Base-by-base conservation (phyloP, 2,113 vertebrate genomes). In the Monopterus albus region DNA sequence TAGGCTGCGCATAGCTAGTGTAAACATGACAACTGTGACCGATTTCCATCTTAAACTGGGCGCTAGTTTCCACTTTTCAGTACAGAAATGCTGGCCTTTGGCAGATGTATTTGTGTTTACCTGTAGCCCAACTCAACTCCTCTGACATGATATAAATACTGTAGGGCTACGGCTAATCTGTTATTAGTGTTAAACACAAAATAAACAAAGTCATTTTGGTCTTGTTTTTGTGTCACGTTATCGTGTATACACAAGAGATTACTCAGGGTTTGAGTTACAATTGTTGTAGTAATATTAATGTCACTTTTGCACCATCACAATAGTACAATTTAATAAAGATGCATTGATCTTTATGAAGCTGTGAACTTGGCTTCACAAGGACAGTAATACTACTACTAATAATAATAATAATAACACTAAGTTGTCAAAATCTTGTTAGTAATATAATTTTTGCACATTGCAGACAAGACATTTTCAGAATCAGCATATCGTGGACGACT, bases 1-100 rank as follows among this genome's bases (percentile, higher is more conserved):
- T n/a, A n/a, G n/a, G n/a, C n/a, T 3, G 13, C n/a, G 21, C 46
- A 11, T 5, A 21, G 38, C 47, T 6, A 33, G 2, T 80, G 64
- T 57, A 65, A 60, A 64, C 59, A 78, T 57, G 39, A 8, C 7
- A 58, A 40, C 47, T 29, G 21, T 31, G 20, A 23, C 26, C 33
- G 9, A 21, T 15, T 6, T 3, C 33, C 25, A n/a, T 25, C 1
- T 0, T 5, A 0, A 52, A 62, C 49, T 39, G 45, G 66, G 66
- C 52, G 43, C 63, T 40, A 10, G 45, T 35, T 47, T 35, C 36
- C 14, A 35, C 10, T n/a, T 17, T 39, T 20, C 12, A 35, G 18
- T 29, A 9, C 14, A 59, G 43, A 43, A 1, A 46, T 2, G 15
- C n/a, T 2, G 23, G 29, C 15, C 13, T 42, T 20, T 55, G 49